A percentile compares a stretch with the other conserved stretches of the same genome.
Conservation (phyloP, 2,888 invertebrate species). For the Lomographa bimaculata region DNA sequence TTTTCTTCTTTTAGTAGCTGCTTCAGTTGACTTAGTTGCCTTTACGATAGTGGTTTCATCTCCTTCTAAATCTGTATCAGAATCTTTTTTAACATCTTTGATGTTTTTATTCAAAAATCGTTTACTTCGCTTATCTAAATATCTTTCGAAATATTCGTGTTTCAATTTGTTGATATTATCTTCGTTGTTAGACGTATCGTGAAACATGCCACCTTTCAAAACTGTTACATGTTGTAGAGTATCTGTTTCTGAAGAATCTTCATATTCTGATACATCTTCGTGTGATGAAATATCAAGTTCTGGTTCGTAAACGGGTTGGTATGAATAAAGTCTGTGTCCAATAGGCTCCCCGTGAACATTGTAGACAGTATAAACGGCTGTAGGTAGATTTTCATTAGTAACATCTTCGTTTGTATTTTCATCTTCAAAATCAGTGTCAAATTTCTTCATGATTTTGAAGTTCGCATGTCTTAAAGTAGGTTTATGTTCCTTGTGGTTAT, state of each 20-base stretch:
- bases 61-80: conserved; percentile 53
- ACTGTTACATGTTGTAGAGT: conserved; percentile 63
- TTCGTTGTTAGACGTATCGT: conserved; percentile 53
- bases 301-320: conserved; percentile 76
- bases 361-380: conserved; percentile 73
- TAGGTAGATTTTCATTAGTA: conserved; percentile 63
- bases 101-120: conserved; percentile 60
- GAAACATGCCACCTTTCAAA: conserved; percentile 72
- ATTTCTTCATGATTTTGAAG: conserved; percentile 75
- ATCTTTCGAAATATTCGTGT: conserved; percentile 74
- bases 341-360: conserved; percentile 79
- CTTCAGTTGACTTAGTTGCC: conserved; percentile 43
- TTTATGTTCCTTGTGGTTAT: conserved; percentile 65
- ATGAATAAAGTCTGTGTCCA: conserved; percentile 72
- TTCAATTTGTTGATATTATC: conserved; percentile 67
- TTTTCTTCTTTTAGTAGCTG: conserved; percentile 52
- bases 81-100: conserved; percentile 50
- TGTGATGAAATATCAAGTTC: conserved; percentile 46
- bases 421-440: conserved; percentile 62
- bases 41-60: conserved; percentile 43
- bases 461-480: conserved; percentile 75
- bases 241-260: conserved; percentile 57
- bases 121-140: conserved; percentile 70
- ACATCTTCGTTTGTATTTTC: conserved; percentile 51
- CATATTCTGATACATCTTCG: conserved; percentile 57